These are phyloP conservation scores for Myiothlypis coronata DNA, from an alignment of 2,797 vertebrate species.

Conservation along the genomic window DNA sequence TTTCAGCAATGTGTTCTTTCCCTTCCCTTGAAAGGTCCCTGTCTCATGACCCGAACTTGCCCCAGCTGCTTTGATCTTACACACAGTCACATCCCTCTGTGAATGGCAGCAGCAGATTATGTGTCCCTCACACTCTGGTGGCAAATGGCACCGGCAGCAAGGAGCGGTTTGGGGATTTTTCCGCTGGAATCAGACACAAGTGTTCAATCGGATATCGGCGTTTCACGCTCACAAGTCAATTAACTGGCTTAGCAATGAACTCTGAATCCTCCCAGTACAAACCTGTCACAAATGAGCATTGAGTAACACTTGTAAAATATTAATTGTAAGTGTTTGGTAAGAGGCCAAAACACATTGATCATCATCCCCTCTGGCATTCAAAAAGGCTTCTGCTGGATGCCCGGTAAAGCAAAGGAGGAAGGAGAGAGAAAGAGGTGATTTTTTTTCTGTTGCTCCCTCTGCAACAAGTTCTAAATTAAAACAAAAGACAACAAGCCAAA, in stretches of 20 bases:
- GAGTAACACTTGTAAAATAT: constrained; percentile 6
- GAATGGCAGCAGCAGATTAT: not conserved
- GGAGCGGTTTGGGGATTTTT: not conserved
- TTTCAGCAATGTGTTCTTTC: not conserved
- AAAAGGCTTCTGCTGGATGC: not conserved
- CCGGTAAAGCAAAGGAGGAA: not conserved
- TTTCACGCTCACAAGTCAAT: not conserved
- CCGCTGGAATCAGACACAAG: not conserved
- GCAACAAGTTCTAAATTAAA: not conserved
- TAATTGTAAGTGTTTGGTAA: not conserved
- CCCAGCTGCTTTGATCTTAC: not conserved
- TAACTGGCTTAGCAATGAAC: constrained; percentile 1
- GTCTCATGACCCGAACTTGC: not conserved
- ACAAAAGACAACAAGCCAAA: not conserved
- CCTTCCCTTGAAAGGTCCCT: not conserved
- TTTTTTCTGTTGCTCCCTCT: not conserved
- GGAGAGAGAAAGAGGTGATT: not conserved
- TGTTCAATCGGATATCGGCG: not conserved
- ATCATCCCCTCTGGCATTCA: not conserved
- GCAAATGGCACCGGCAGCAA: not conserved
- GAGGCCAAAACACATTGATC: not conserved
- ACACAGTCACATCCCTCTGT: not conserved
- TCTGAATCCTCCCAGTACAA: not conserved
- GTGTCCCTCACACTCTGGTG: not conserved
- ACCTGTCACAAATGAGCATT: not conserved